Evolutionary conservation across 2,113 vertebrate species (phyloP).

Genomic region (Cricetomys ansorgei): DNA sequence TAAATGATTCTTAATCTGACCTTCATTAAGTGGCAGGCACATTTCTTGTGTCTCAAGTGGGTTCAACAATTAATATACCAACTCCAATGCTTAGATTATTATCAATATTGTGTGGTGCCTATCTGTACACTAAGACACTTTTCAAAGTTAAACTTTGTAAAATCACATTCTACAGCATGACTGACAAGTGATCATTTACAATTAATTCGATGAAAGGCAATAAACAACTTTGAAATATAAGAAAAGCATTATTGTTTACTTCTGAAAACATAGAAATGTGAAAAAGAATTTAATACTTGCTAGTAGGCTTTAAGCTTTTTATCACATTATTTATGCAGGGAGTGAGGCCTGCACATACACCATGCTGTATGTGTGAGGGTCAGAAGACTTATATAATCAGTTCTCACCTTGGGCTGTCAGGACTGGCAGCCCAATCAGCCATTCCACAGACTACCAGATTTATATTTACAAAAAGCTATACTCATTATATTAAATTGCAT

Average conservation of each 20-base stretch:
- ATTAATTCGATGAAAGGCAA: background rate
- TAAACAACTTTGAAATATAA: constrained; percentile 26
- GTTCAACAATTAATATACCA: background rate
- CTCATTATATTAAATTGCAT: constrained; percentile 4
- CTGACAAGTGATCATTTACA: background rate
- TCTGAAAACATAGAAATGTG: background rate
- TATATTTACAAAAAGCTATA: constrained; percentile 22
- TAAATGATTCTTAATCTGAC: background rate
- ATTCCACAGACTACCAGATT: background rate
- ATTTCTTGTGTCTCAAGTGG: background rate
- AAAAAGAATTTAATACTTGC: background rate
- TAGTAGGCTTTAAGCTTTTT: background rate
- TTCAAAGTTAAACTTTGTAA: constrained; percentile 3
- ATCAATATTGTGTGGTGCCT: background rate
- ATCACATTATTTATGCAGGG: background rate
- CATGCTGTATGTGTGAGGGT: background rate
- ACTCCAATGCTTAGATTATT: background rate
- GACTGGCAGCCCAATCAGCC: background rate
- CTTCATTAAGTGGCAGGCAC: background rate
- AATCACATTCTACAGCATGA: constrained; percentile 1
- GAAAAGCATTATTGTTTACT: background rate
- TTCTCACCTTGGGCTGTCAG: background rate
- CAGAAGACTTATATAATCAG: background rate
- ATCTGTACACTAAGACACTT: background rate
- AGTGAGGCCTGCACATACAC: background rate